Evolutionary conservation across 2,113 vertebrate genomes (phyloP), one percentile per base, ranked within the genome.

Genomic region (Lepus timidus): DNA sequence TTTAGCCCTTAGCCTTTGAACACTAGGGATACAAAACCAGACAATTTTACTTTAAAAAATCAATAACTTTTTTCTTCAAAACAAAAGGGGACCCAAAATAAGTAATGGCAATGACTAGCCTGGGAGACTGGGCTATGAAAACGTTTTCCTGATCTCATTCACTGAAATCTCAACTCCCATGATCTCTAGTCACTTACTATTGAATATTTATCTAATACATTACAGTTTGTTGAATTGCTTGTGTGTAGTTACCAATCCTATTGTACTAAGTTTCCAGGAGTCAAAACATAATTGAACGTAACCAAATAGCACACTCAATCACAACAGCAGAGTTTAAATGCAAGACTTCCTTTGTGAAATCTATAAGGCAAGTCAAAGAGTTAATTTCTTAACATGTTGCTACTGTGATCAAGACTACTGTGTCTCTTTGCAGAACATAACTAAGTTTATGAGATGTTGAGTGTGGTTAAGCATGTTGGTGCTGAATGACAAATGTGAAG

Each of bases 191-290:
- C n/a, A 52, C 71, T 95, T 83, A 70, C 51, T 67, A 88, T 5
- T 31, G 58, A 90, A 89, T 62, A 75, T 79, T 86, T 65, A 88
- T 78, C 36, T 51, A 86, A 65, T 88, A 87, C 61, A 62, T 79
- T 75, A 20, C 51, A 76, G 51, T 74, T 79, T 65, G 19, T 20
- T 76, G 36, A 90, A 74, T 87, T 86, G 27, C 10, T 39, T 93
- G 65, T 64, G 17, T n/a, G 33, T 74, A 23, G 49, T 62, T 76
- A 4, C 89, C n/a, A 44, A 65, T 36, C n/a, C 86, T 16, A 44
- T 36, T 23, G 20, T 73, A 89, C 64, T 27, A 20, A 80, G 16
- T 79, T 86, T 95, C 76, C 16, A 70, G 67, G 76, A 90, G 73
- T 33, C 6, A 71, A 65, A 89, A 58, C n/a, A 58, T 70, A 90